A percentile compares a stretch with the other conserved stretches of the same genome.
These are phyloP conservation scores for Valencia hispanica DNA, from an alignment of 2,797 vertebrate genomes.

Conservation along the genomic window DNA sequence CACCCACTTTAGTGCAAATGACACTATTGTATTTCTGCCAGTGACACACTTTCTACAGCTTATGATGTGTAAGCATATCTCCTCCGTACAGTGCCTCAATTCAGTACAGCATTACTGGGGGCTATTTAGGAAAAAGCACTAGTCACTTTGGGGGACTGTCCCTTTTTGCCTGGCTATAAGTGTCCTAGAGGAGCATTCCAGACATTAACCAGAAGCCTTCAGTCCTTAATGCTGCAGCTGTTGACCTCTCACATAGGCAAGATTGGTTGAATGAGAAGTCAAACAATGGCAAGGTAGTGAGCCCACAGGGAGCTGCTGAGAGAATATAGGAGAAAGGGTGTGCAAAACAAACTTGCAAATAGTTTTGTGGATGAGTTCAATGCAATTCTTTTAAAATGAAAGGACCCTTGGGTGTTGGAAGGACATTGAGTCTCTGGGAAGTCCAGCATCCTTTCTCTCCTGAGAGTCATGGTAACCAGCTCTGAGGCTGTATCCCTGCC, in stretches of 20 bases:
- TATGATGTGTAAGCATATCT: constrained; percentile 74
- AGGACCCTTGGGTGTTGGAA: constrained; percentile 28
- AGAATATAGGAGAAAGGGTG: background rate
- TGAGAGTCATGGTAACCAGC: constrained; percentile 37
- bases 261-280: constrained; percentile 46
- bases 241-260: constrained; percentile 69
- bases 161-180: constrained; percentile 61
- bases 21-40: constrained; percentile 69
- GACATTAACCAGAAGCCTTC: constrained; percentile 70
- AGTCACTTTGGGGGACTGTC: constrained; percentile 59
- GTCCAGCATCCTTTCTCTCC: constrained; percentile 35
- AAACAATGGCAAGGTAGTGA: constrained; percentile 19
- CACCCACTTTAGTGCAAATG: constrained; percentile 57
- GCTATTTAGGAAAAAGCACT: constrained; percentile 66
- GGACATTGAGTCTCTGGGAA: constrained; percentile 44
- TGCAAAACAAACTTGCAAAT: constrained; percentile 18
- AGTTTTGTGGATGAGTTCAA: constrained; percentile 11
- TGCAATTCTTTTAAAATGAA: constrained; percentile 14
- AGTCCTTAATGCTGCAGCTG: constrained; percentile 74
- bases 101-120: constrained; percentile 55
- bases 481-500: constrained; percentile 19
- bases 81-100: constrained; percentile 59
- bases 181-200: constrained; percentile 69
- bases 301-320: constrained; percentile 18
- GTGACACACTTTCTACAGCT: constrained; percentile 72